Evolutionary conservation across 2,797 vertebrate species (phyloP), one percentile per base, ranked within the genome.

Genomic region (Cichlasoma orientale): DNA sequence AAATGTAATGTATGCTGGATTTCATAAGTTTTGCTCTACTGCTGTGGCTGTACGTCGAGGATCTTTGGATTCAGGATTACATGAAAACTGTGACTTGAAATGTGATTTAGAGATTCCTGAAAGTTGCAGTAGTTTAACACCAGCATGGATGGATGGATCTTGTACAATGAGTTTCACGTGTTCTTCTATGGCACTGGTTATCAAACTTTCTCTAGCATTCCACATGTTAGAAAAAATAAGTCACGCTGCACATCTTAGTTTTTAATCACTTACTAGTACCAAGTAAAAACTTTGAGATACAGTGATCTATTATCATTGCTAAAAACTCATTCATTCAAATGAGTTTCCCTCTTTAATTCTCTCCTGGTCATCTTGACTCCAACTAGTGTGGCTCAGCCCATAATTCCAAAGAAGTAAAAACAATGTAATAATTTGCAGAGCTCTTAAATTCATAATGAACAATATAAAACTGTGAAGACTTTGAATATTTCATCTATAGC

Each of bases 1-100:
- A 93, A 82, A 79, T 73, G 29, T 80, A 80, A 61, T 75, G n/a
- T 83, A 80, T 79, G 10, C 74, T 53, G 18, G 19, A 19, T 74
- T 44, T 78, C 72, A 14, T 52, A 23, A 21, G 4, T 77, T 69
- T 50, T 54, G 21, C 55, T 76, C 14, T 14, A 5, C 21, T 9
- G 4, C 16, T 29, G 16, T 50, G n/a, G 7, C 13, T 59, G 11
- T 68, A 21, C 3, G 7, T 55, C 11, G 41, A 36, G 12, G 19
- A 41, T 59, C 23, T 72, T 12, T 56, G 1, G 0, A 2, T 12
- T 7, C 4, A 72, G 4, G 27, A 53, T n/a, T 70, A n/a, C 3
- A 33, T 36, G 3, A 21, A n/a, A 77, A 31, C 3, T 4, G 25
- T 13, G 21, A 63, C 21, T 11, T 44, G 11, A 38, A 63, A 44